phyloP scores from a whole-genome alignment of 1,140 invertebrate genomes.

The Bactericera cockerelli region DNA sequence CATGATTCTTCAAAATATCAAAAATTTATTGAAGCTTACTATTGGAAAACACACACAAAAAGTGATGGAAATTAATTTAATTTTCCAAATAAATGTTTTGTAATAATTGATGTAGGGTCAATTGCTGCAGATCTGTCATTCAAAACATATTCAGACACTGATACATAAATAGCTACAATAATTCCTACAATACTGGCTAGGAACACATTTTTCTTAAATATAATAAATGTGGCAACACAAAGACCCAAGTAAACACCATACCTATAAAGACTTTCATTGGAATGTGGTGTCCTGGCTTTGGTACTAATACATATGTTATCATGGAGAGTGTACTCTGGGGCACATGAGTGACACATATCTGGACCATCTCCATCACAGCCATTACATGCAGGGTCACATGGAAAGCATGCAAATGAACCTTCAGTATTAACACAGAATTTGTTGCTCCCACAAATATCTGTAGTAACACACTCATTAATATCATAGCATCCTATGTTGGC shows the following conservation, averaged over 20 bases:
- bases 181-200: slow-evolving; percentile 55
- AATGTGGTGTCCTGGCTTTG: neutral
- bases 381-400: slow-evolving; percentile 64
- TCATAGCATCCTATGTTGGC: slow-evolving; percentile 72
- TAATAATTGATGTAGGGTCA: neutral
- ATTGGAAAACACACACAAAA: too few species aligned
- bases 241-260: slow-evolving; percentile 66
- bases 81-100: neutral
- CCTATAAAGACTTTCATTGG: slow-evolving; percentile 24
- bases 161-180: slow-evolving; percentile 57
- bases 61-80: too few species aligned
- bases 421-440: slow-evolving; percentile 88
- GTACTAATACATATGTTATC: slow-evolving; percentile 49
- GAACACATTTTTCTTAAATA: slow-evolving; percentile 56
- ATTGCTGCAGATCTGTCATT: neutral
- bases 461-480: slow-evolving; percentile 73
- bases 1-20: too few species aligned
- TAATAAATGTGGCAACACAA: slow-evolving; percentile 62
- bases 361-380: slow-evolving; percentile 80
- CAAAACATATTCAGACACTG: slow-evolving; percentile 53
- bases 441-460: slow-evolving; percentile 47
- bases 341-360: slow-evolving; percentile 78
- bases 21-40: too few species aligned
- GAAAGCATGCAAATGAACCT: slow-evolving; percentile 68
- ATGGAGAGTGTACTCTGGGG: slow-evolving; percentile 47